phyloP scores from a whole-genome alignment of 2,888 invertebrate species.

The Drosophila mercatorum region DNA sequence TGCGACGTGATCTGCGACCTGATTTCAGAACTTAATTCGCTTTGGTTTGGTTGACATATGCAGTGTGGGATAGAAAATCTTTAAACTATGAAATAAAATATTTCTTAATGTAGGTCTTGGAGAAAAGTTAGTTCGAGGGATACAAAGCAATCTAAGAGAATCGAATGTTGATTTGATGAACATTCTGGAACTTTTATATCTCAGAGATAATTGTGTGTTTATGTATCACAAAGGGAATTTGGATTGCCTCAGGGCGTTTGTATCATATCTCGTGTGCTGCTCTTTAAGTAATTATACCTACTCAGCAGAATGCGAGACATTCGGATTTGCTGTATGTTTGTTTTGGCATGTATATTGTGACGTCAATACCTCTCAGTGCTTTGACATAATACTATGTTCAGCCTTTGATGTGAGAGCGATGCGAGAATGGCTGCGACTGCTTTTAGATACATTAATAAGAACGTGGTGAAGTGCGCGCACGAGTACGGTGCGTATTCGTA shows the following conservation, averaged over 20 bases:
- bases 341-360: background rate
- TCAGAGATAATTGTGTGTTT: no score
- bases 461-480: conserved; percentile 16
- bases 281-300: background rate
- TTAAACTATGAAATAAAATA: no score
- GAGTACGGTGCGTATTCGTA: conserved; percentile 61
- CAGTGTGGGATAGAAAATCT: background rate
- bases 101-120: no score
- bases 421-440: conserved; percentile 8
- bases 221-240: background rate
- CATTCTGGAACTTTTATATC: no score
- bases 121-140: no score
- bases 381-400: background rate
- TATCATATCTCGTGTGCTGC: no score
- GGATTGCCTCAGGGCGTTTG: background rate
- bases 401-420: conserved; percentile 14
- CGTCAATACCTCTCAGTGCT: background rate
- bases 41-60: background rate
- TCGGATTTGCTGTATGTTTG: background rate
- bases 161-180: no score
- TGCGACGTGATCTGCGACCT: conserved; percentile 15
- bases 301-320: no score
- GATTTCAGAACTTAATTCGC: conserved; percentile 8
- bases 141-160: no score
- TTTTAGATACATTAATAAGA: conserved; percentile 22